Evolutionary conservation across 2,888 invertebrate genomes (phyloP).

Genomic region (Cremastinae sp.): DNA sequence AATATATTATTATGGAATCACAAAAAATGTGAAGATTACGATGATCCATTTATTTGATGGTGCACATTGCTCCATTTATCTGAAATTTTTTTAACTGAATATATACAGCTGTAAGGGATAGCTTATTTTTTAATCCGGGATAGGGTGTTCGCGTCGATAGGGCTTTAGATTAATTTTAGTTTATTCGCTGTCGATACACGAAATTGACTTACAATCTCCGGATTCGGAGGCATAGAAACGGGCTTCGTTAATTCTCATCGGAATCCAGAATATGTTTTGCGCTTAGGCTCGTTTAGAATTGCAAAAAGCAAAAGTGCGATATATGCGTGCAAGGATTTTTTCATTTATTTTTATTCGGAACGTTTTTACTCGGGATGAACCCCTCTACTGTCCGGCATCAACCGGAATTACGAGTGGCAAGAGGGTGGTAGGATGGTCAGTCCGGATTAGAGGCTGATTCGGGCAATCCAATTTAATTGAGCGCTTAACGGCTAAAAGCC

Average conservation of each 20-base stretch:
- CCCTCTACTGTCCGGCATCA: conserved; percentile 41
- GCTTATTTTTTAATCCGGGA: no score
- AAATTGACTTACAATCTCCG: conserved; percentile 66
- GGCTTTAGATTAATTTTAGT: conserved; percentile 61
- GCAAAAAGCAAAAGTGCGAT: conserved; percentile 26
- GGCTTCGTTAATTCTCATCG: conserved; percentile 62
- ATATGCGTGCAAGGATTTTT: conserved; percentile 44
- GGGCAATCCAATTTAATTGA: conserved; percentile 79
- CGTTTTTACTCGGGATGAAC: conserved; percentile 33
- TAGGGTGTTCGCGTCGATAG: conserved; percentile 44
- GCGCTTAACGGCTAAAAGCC: conserved; percentile 80
- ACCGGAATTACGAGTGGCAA: conserved; percentile 58
- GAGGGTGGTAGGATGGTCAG: conserved; percentile 58
- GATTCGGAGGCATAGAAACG: conserved; percentile 17
- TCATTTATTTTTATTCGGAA: conserved; percentile 18
- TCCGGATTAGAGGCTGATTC: conserved; percentile 78
- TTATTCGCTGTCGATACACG: conserved; percentile 55
- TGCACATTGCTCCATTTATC: no score
- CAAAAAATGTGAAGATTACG: no score
- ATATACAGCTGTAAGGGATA: no score
- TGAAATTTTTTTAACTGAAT: no score
- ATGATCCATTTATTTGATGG: no score
- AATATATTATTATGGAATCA: no score
- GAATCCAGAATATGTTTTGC: conserved; percentile 32
- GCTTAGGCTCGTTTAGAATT: conserved; percentile 50